These are phyloP conservation scores for Aplysina aerophoba DNA, from an alignment of 37 sponge, comb jelly and placozoan species.

Conservation along the genomic window DNA sequence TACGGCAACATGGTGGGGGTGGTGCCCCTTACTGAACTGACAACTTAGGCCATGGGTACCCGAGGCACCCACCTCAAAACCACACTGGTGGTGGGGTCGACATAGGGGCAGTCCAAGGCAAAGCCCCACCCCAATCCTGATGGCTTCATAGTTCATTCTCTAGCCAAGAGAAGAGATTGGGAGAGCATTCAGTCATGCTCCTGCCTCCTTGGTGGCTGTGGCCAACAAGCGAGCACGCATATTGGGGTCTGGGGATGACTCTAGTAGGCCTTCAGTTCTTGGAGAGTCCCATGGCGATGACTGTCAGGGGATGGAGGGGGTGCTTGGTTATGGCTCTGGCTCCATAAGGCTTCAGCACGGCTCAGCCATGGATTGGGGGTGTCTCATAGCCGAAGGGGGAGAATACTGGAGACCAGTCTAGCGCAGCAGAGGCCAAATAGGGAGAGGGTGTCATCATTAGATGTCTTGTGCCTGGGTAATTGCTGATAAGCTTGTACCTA, in stretches of 20 bases:
- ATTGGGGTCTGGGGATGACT: constrained; percentile 11
- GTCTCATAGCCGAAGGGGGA: constrained; percentile 19
- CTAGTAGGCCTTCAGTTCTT: background rate
- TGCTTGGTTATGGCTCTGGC: background rate
- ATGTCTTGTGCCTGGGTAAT: background rate
- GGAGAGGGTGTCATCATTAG: constrained; percentile 45
- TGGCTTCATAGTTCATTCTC: background rate
- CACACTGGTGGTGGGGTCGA: constrained; percentile 41
- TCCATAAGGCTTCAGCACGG: constrained; percentile 14
- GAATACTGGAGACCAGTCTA: constrained; percentile 21
- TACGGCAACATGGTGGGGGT: constrained; percentile 19
- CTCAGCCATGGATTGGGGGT: background rate
- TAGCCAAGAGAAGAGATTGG: constrained; percentile 32
- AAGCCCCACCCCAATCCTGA: constrained; percentile 46
- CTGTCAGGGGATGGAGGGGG: background rate
- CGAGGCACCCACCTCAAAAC: too few relatives aligned
- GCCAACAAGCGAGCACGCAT: constrained; percentile 19
- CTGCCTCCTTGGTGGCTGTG: constrained; percentile 28
- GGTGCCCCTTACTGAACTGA: constrained; percentile 25
- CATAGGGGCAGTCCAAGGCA: constrained; percentile 46
- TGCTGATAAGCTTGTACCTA: constrained; percentile 36
- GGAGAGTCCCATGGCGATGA: constrained; percentile 41
- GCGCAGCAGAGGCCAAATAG: constrained; percentile 46
- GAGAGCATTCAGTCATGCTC: constrained; percentile 30
- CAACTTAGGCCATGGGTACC: constrained; percentile 37